These are phyloP conservation scores for Indicator maculatus DNA, from an alignment of 2,113 vertebrate genomes.

Conservation along the genomic window DNA sequence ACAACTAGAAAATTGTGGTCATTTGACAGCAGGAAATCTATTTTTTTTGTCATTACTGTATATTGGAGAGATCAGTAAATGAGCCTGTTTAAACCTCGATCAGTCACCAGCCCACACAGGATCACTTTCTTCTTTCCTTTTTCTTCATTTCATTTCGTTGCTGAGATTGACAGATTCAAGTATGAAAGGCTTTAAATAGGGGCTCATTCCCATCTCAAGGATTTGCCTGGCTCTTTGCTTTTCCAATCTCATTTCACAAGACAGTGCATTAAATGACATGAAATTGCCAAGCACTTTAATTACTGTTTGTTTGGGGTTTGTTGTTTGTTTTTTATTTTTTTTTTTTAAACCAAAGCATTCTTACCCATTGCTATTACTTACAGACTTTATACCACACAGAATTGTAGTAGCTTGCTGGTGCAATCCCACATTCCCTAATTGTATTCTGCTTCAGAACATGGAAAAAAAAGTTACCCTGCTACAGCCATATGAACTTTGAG, in stretches of 20 bases:
- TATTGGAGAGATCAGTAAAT: conserved; percentile 28
- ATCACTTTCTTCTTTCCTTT: conserved; percentile 32
- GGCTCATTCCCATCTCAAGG: conserved; percentile 11
- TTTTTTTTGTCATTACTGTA: conserved; percentile 28
- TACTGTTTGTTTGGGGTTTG: not conserved
- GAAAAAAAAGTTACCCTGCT: not conserved
- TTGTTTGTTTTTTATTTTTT: not conserved
- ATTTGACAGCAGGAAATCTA: conserved; percentile 38
- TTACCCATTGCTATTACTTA: not conserved
- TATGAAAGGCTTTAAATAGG: conserved; percentile 33
- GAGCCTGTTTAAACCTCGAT: conserved; percentile 12
- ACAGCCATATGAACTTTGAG: not conserved
- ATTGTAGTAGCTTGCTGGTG: not conserved
- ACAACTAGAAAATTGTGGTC: conserved; percentile 39
- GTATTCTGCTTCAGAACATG: not conserved
- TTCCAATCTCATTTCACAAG: conserved; percentile 40
- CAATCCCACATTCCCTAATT: accelerated
- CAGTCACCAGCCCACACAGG: conserved; percentile 41
- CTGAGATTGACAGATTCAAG: conserved; percentile 35
- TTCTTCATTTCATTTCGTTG: conserved; percentile 25
- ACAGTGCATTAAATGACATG: conserved; percentile 6
- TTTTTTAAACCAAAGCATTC: not conserved
- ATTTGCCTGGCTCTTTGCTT: conserved; percentile 34
- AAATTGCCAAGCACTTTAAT: conserved; percentile 49
- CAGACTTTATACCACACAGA: not conserved